These are phyloP conservation scores for Buteo buteo DNA, from an alignment of 2,113 vertebrate genomes.

Conservation along the genomic window DNA sequence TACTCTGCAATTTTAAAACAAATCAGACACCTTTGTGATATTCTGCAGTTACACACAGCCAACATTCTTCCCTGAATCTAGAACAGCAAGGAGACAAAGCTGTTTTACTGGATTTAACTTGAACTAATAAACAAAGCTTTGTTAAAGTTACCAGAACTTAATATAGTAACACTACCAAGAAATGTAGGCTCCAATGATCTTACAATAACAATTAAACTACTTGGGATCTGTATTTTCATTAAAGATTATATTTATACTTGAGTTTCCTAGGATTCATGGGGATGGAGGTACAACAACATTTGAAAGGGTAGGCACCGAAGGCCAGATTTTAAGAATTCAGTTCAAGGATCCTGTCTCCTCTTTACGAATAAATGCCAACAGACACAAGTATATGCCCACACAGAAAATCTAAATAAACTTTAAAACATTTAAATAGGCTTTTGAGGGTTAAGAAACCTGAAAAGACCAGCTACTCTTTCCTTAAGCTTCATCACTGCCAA, in stretches of 20 bases:
- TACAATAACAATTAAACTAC: slow-evolving; percentile 8
- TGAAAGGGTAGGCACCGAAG: neutral
- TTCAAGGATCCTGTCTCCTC: neutral
- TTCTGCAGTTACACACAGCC: neutral
- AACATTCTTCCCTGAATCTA: neutral
- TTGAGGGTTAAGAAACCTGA: neutral
- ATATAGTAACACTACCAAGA: slow-evolving; percentile 18
- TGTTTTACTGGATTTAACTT: neutral
- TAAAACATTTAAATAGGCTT: neutral
- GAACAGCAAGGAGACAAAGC: neutral
- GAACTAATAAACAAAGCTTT: slow-evolving; percentile 40
- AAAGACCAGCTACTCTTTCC: neutral
- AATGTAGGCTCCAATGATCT: neutral
- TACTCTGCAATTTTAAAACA: neutral
- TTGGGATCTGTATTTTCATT: neutral
- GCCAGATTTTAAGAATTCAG: neutral
- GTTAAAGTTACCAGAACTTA: neutral
- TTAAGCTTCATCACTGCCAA: neutral
- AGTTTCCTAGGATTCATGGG: neutral
- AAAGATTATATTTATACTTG: neutral
- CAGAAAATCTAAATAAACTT: neutral
- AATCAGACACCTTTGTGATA: neutral
- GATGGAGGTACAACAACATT: neutral
- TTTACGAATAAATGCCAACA: neutral
- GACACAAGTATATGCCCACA: neutral